These are phyloP conservation scores for Enteromius thamalakanensis DNA, from an alignment of 2,797 vertebrate species.

Conservation along the genomic window DNA sequence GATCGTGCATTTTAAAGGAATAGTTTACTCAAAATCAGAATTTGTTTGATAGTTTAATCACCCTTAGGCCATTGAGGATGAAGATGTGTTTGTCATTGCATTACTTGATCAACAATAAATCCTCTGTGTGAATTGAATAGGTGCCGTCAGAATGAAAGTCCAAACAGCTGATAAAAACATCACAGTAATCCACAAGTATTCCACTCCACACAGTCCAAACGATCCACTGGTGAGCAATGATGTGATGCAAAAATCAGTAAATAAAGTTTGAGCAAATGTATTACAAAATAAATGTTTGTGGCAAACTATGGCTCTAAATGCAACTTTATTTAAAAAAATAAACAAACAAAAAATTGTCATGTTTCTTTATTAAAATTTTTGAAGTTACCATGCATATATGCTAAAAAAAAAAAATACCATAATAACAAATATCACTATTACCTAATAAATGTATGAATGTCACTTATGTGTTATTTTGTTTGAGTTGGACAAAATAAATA, in stretches of 20 bases:
- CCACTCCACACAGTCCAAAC: too few species aligned
- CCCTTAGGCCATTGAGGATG: neutral
- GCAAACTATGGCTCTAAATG: neutral
- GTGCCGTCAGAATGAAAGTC: neutral
- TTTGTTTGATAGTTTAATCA: neutral
- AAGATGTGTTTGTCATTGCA: neutral
- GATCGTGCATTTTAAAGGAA: conserved; percentile 4
- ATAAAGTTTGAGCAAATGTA: too few species aligned
- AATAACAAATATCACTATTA: too few species aligned
- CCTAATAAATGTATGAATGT: too few species aligned
- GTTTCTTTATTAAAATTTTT: too few species aligned
- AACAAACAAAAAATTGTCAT: too few species aligned
- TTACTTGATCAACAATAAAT: neutral
- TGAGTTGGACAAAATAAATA: too few species aligned
- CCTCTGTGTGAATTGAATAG: neutral
- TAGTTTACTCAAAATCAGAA: neutral
- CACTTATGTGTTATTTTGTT: too few species aligned
- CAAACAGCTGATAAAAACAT: too few species aligned
- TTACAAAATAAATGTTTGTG: neutral
- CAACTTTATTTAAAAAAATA: neutral
- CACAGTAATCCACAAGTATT: neutral
- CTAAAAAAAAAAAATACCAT: too few species aligned
- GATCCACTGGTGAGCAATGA: neutral
- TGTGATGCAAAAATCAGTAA: neutral
- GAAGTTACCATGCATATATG: too few species aligned